phyloP scores from a whole-genome alignment of 2,797 vertebrate genomes.

The Pygocentrus nattereri region DNA sequence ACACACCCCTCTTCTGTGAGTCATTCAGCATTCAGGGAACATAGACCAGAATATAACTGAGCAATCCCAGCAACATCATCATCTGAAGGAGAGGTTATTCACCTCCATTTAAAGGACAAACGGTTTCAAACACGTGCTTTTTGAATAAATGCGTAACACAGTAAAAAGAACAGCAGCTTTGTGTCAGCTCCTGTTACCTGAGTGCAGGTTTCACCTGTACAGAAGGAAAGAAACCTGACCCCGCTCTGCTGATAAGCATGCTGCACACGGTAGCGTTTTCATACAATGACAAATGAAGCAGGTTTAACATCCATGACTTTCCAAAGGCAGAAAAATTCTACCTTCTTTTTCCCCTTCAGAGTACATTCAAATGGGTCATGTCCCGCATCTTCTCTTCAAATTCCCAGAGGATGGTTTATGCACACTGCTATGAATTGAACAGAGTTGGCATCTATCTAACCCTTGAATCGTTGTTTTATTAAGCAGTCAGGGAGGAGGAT shows the following conservation, averaged over 20 bases:
- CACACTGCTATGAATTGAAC: background rate
- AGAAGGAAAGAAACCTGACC: constrained; percentile 47
- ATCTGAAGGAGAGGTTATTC: constrained; percentile 43
- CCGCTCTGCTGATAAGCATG: constrained; percentile 22
- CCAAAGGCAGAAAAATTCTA: background rate
- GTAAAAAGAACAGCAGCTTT: constrained; percentile 17
- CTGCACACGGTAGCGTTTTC: background rate
- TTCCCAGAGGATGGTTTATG: constrained; percentile 13
- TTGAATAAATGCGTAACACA: background rate
- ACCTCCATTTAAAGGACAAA: constrained; percentile 24
- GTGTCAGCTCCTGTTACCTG: constrained; percentile 37
- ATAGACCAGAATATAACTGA: background rate
- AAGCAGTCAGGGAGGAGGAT: constrained; percentile 3
- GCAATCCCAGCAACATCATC: background rate
- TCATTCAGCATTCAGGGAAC: background rate
- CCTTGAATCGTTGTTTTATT: constrained; percentile 6
- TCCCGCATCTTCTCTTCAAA: background rate
- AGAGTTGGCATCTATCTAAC: background rate
- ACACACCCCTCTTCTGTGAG: background rate
- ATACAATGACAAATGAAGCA: background rate
- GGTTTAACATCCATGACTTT: background rate
- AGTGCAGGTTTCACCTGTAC: constrained; percentile 37
- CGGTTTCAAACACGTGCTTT: background rate
- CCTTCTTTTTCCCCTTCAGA: background rate
- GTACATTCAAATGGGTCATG: background rate